Conservation (phyloP, 1,140 invertebrate genomes). For the Drosophila equinoxialis region DNA sequence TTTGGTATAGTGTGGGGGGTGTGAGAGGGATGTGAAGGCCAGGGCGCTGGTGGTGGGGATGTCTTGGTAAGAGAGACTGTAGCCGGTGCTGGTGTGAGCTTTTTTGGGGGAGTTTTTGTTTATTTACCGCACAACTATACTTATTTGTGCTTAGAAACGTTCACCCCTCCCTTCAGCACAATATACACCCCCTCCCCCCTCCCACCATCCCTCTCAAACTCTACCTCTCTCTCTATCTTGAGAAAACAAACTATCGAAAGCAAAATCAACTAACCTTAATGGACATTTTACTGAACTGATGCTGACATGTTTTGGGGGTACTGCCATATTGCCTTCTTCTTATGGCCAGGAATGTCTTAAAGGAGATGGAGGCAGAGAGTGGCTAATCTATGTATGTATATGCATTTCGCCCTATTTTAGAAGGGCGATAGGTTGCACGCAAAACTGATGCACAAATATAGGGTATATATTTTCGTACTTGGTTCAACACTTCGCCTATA, state of each 20-base stretch:
- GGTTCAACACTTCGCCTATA: too few relatives aligned
- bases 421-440: background rate
- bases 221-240: background rate
- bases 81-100: slow-evolving; percentile 30
- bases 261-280: slow-evolving; percentile 80
- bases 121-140: slow-evolving; percentile 57
- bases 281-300: slow-evolving; percentile 70
- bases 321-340: slow-evolving; percentile 39
- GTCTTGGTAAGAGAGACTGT: background rate
- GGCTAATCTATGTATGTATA: slow-evolving; percentile 5
- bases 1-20: background rate
- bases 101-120: slow-evolving; percentile 44
- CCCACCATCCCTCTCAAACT: too few relatives aligned
- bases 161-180: background rate
- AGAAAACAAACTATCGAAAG: slow-evolving; percentile 66
- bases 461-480: background rate
- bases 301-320: slow-evolving; percentile 52
- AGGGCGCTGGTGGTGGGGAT: slow-evolving; percentile 1
- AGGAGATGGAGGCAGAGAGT: too few relatives aligned
- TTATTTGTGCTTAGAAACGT: slow-evolving; percentile 58
- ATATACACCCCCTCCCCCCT: too few relatives aligned
- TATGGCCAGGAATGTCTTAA: slow-evolving; percentile 20
- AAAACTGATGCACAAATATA: background rate
- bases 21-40: background rate
- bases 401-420: background rate